A percentile compares a stretch with the other conserved stretches of the same genome.
Evolutionary conservation across 2,113 vertebrate genomes (phyloP).

Genomic region (Nansenia antarctica): DNA sequence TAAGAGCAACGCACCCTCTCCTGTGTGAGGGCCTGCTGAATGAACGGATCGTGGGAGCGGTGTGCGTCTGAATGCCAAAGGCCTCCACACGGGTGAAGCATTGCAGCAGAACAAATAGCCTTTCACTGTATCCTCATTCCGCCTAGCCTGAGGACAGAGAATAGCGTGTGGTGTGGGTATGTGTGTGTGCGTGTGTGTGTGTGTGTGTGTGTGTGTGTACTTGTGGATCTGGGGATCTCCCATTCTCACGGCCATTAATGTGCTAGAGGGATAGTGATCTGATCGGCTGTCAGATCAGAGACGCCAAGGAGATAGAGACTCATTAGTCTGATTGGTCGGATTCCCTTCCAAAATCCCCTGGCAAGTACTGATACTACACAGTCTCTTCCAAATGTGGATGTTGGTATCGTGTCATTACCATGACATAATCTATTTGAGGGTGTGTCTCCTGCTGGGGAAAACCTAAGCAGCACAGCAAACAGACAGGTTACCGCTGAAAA

Average conservation of each 20-base stretch:
- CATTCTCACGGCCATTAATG: constrained; percentile 7
- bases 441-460: not conserved
- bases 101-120: constrained; percentile 32
- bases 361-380: too few relatives aligned
- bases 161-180: constrained; percentile 10
- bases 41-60: constrained; percentile 32
- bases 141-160: not conserved
- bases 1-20: constrained; percentile 12
- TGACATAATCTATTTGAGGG: not conserved
- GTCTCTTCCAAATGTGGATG: not conserved
- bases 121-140: constrained; percentile 19
- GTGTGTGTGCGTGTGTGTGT: constrained; percentile 11
- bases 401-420: not conserved
- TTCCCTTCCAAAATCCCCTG: too few relatives aligned
- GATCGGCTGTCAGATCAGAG: not conserved
- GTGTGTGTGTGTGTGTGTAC: not conserved
- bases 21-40: constrained; percentile 21
- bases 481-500: not conserved
- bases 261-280: constrained; percentile 14
- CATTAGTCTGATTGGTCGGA: not conserved
- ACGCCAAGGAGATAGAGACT: not conserved
- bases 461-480: not conserved
- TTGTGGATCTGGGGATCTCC: constrained; percentile 23
- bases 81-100: not conserved
- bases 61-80: constrained; percentile 28